These are phyloP conservation scores for Mus spicilegus DNA, from an alignment of 2,113 vertebrate species.

Conservation along the genomic window DNA sequence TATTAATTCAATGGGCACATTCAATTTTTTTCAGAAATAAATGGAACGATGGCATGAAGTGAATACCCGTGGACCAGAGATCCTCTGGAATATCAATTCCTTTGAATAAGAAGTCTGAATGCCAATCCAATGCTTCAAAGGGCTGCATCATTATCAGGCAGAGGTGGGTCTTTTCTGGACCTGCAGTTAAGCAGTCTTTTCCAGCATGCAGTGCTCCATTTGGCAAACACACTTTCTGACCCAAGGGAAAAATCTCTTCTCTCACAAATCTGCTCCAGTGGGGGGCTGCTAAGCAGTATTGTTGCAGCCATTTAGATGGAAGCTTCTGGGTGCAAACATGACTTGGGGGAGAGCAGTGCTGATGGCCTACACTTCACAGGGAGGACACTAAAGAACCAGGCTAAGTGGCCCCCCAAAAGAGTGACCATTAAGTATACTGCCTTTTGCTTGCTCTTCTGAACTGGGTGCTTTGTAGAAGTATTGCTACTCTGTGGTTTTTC, in stretches of 20 bases:
- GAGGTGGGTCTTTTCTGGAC: neutral
- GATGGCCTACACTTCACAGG: neutral
- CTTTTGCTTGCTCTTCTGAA: neutral
- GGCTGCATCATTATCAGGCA: neutral
- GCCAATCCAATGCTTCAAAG: neutral
- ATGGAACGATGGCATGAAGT: neutral
- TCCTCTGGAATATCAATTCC: neutral
- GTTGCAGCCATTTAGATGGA: neutral
- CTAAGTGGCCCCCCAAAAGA: neutral
- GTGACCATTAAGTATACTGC: neutral
- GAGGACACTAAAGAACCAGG: neutral
- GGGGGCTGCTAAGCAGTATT: neutral
- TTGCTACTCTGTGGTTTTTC: neutral
- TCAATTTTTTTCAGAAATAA: neutral
- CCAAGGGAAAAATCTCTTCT: neutral
- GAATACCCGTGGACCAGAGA: neutral
- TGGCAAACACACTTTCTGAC: neutral
- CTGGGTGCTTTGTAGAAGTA: neutral
- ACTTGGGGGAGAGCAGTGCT: neutral
- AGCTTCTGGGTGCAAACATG: neutral
- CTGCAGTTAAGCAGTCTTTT: neutral
- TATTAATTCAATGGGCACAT: neutral
- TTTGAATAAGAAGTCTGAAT: neutral
- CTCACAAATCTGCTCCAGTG: neutral
- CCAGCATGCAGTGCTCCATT: neutral